Percentiles rank a stretch among this genome's conserved stretches.
These are phyloP conservation scores for Mastacembelus armatus DNA, from an alignment of 2,797 vertebrate genomes.

Conservation along the genomic window DNA sequence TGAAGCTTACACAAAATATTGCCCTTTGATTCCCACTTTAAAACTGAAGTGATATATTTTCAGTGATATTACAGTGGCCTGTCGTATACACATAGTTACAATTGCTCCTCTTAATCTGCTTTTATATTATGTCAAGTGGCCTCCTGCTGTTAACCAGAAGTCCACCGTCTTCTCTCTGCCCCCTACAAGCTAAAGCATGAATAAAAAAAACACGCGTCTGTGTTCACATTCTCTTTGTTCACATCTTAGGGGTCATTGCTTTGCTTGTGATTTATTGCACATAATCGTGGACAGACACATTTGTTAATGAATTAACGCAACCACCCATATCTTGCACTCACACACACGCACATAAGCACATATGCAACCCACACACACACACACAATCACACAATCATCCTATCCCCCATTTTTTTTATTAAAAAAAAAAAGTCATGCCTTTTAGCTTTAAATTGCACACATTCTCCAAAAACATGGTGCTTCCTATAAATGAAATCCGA, in stretches of 20 bases:
- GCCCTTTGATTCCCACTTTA: slow-evolving; percentile 71
- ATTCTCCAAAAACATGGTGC: slow-evolving; percentile 53
- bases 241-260: slow-evolving; percentile 76
- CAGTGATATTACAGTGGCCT: slow-evolving; percentile 60
- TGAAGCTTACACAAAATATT: slow-evolving; percentile 67
- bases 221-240: slow-evolving; percentile 73
- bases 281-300: slow-evolving; percentile 48
- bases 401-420: slow-evolving; percentile 19
- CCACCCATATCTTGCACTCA: slow-evolving; percentile 14
- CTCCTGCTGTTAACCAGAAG: slow-evolving; percentile 29
- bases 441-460: slow-evolving; percentile 34
- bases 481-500: slow-evolving; percentile 42
- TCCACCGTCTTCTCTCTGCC: slow-evolving; percentile 27
- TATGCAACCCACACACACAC: slow-evolving; percentile 36
- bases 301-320: slow-evolving; percentile 19
- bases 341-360: slow-evolving; percentile 23
- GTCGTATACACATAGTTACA: slow-evolving; percentile 66
- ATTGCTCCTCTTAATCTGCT: slow-evolving; percentile 34
- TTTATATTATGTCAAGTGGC: slow-evolving; percentile 26
- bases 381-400: slow-evolving; percentile 35
- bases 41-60: slow-evolving; percentile 58
- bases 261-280: slow-evolving; percentile 71
- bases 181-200: slow-evolving; percentile 29
- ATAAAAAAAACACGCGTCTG: slow-evolving; percentile 59
- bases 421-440: slow-evolving; percentile 61